A percentile compares a stretch with the other conserved stretches of the same genome.
phyloP scores from a whole-genome alignment of 2,888 invertebrate genomes.

The Adelognathus sp. region DNA sequence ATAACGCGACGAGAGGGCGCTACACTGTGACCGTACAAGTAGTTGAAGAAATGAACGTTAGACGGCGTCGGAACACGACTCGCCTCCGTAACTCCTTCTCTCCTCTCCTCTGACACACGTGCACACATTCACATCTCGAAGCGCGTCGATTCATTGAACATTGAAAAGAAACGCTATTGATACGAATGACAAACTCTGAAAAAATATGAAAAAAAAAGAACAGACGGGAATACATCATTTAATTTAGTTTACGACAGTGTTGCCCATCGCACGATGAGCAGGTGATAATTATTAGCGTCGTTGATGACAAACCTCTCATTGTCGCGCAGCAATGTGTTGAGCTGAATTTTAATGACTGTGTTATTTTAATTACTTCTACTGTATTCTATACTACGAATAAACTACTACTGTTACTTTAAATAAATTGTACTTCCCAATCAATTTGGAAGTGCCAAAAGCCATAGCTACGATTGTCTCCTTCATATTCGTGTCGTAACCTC shows the following conservation, averaged over 20 bases:
- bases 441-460: constrained; percentile 65
- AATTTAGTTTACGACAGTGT: constrained; percentile 67
- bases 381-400: constrained; percentile 41
- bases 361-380: constrained; percentile 70
- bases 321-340: constrained; percentile 68
- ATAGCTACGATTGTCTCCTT: not conserved
- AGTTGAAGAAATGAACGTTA: not conserved
- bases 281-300: constrained; percentile 21
- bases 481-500: no score
- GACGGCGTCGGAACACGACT: constrained; percentile 19
- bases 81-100: constrained; percentile 36
- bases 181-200: constrained; percentile 26
- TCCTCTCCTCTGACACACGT: constrained; percentile 29
- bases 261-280: constrained; percentile 51
- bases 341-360: constrained; percentile 67
- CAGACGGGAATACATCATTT: constrained; percentile 62
- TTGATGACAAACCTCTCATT: constrained; percentile 24
- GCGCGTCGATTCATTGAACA: not conserved
- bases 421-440: constrained; percentile 70
- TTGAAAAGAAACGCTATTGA: constrained; percentile 15
- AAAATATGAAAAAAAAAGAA: constrained; percentile 39
- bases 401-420: constrained; percentile 72
- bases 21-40: not conserved
- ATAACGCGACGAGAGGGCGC: constrained; percentile 5
- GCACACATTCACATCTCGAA: constrained; percentile 1